Evolutionary conservation across 1,140 invertebrate species (phyloP).

Genomic region (Neoseiulus cucumeris): DNA sequence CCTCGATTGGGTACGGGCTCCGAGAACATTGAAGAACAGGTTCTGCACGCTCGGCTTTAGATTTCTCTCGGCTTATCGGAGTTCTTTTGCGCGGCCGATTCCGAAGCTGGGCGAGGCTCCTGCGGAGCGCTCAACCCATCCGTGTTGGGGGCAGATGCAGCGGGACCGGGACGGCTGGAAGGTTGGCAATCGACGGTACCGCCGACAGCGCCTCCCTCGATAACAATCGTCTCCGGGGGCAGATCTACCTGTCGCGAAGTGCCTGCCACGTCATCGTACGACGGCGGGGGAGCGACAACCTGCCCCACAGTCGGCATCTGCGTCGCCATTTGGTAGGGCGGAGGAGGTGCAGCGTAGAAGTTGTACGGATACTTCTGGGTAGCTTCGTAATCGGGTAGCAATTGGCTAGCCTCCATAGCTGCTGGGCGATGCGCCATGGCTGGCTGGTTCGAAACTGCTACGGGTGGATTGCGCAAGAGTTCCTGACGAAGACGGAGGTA

Average conservation of each 20-base stretch:
- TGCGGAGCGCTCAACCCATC: too few species aligned
- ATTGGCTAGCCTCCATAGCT: not conserved
- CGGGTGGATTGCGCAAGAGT: not conserved
- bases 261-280: not conserved
- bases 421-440: not conserved
- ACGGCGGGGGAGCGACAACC: not conserved
- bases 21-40: too few species aligned
- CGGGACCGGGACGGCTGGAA: too few species aligned
- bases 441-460: not conserved
- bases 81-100: too few species aligned
- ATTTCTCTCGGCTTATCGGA: too few species aligned
- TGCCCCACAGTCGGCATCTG: not conserved
- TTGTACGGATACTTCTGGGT: conserved; percentile 1
- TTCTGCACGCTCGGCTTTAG: too few species aligned
- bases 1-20: too few species aligned
- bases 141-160: too few species aligned
- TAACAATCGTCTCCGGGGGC: too few species aligned
- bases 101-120: too few species aligned
- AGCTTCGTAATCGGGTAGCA: not conserved
- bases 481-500: not conserved
- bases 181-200: too few species aligned
- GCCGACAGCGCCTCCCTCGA: too few species aligned
- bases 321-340: not conserved
- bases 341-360: conserved; percentile 2
- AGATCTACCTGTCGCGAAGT: not conserved